These are phyloP conservation scores for Drosophila tropicalis DNA, from an alignment of 1,140 invertebrate genomes.

Conservation along the genomic window DNA sequence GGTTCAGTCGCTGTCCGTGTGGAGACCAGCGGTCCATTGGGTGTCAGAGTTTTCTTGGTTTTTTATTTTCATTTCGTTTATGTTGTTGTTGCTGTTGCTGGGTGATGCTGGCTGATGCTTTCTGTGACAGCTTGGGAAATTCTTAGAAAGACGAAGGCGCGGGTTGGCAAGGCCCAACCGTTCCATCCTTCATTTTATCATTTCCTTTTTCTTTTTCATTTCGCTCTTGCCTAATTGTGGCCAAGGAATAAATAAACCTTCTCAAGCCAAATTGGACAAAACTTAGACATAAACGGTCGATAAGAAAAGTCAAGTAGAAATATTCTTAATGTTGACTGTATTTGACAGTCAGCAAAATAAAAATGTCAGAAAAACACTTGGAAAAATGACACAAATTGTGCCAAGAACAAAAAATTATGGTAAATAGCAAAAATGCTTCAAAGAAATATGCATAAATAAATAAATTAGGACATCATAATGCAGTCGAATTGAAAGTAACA, in stretches of 20 bases:
- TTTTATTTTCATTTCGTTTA: not conserved
- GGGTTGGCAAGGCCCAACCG: not conserved
- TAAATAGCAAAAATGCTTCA: not conserved
- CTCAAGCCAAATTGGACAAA: conserved; percentile 34
- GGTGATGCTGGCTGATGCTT: not conserved
- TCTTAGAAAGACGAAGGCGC: conserved; percentile 17
- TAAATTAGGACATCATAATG: too few species aligned
- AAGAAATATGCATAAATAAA: not conserved
- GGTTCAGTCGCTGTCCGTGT: too few species aligned
- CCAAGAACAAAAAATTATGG: not conserved
- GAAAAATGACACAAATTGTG: not conserved
- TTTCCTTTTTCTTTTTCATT: conserved; percentile 17
- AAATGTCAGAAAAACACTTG: not conserved
- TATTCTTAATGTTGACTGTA: not conserved
- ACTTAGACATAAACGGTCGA: not conserved
- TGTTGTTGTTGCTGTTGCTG: not conserved
- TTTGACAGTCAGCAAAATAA: not conserved
- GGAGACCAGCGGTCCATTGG: conserved; percentile 37
- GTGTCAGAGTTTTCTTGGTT: conserved; percentile 30
- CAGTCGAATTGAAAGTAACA: too few species aligned
- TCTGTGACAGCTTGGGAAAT: conserved; percentile 68
- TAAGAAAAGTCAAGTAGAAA: conserved; percentile 19
- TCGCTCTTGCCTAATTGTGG: conserved; percentile 52
- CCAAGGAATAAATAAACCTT: conserved; percentile 40
- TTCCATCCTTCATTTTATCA: conserved; percentile 5